Conservation (phyloP, 2,888 invertebrate species). For the Hirtodrosophila confusa region DNA sequence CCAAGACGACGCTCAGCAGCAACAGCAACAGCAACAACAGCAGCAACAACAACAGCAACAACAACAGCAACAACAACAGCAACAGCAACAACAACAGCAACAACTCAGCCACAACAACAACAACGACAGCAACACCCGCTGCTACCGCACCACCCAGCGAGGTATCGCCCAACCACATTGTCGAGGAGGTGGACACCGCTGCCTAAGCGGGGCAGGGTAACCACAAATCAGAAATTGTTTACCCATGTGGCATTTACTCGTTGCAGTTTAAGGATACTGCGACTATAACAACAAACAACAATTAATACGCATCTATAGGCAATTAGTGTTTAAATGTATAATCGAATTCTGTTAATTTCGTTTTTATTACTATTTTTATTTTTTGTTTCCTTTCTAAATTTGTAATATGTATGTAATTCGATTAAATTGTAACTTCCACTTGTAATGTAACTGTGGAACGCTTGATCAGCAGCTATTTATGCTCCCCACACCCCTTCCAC, state of each 20-base stretch:
- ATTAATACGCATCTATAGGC: neutral
- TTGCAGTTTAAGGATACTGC: slow-evolving; percentile 16
- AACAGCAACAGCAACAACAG: slow-evolving; percentile 29
- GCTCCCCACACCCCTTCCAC: neutral
- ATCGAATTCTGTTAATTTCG: neutral
- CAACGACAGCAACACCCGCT: neutral
- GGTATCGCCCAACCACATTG: slow-evolving; percentile 83
- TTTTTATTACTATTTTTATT: neutral
- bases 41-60: slow-evolving; percentile 18
- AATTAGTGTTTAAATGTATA: slow-evolving; percentile 9
- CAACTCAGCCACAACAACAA: slow-evolving; percentile 10
- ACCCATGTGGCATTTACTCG: slow-evolving; percentile 65
- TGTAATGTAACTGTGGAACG: too few species aligned
- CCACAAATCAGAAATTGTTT: neutral
- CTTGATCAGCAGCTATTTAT: too few species aligned
- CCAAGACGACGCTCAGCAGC: slow-evolving; percentile 39
- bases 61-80: slow-evolving; percentile 39
- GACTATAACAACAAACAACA: slow-evolving; percentile 15
- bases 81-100: slow-evolving; percentile 41
- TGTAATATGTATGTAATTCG: too few species aligned
- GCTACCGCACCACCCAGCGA: slow-evolving; percentile 69
- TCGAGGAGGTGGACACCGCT: slow-evolving; percentile 84
- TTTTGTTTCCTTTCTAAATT: slow-evolving; percentile 2
- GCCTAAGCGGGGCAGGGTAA: slow-evolving; percentile 75
- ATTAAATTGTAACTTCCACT: neutral